Base-by-base conservation (phyloP, 2,888 invertebrate species). In the Platynereis dumerilii region DNA sequence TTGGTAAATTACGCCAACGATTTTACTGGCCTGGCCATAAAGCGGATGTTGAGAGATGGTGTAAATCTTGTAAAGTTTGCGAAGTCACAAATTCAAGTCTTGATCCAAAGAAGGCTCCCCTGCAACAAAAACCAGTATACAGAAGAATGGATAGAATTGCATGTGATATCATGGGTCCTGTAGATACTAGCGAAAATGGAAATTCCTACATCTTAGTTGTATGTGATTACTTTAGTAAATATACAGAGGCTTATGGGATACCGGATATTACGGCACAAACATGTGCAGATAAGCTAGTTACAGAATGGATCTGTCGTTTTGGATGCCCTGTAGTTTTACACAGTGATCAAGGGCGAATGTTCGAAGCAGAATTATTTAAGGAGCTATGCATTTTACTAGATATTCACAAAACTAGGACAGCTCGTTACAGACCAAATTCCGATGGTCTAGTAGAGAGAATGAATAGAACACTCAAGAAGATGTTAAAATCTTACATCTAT, bases 191-290 rank as follows among this genome's bases (percentile, higher is more conserved):
- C 5, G 22, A 48, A 22, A 48, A 48, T 48, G 48, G 48, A 5
- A 48, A 48, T 48, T 20, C n/a, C 3, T 48, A 48, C 26, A 48
- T 48, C 5, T 20, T n/a, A 22, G 48, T 48, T 48, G 48, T 48
- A n/a, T n/a, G 48, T n/a, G 48, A 48, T n/a, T 48, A 48, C 17
- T 48, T 48, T 22, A 48, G 20, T 20, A 48, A 48, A 48, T 48
- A 22, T n/a, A 7, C 20, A 5, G 48, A 48, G 17, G 48, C 48
- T 20, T 48, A 48, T 48, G 48, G 7, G 17, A 20, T 48, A 5
- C n/a, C 20, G 22, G 48, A 48, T 5, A n/a, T 20, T 5, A 48
- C 48, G 48, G 48, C 48, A 5, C n/a, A 20, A 20, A n/a, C n/a
- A 5, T n/a, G n/a, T 48, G 48, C 48, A 12, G 48, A 48, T 48